A percentile compares a stretch with the other conserved stretches of the same genome.
phyloP scores from a whole-genome alignment of 2,113 vertebrate species.

The Saccopteryx bilineata region DNA sequence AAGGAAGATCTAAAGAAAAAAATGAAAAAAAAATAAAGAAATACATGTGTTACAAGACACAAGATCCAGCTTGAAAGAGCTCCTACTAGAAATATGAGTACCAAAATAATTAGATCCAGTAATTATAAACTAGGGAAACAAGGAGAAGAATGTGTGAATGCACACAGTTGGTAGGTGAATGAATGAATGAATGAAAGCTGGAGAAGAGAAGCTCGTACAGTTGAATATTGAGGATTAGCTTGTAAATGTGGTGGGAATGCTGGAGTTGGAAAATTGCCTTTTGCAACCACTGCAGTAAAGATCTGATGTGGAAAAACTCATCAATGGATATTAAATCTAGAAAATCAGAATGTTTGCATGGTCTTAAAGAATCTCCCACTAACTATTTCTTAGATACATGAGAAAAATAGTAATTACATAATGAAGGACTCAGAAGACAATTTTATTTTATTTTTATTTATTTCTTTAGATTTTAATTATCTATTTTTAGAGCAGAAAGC shows the following conservation, averaged over 20 bases:
- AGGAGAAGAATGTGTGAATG: not conserved
- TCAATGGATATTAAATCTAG: not conserved
- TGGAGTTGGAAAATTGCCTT: not conserved
- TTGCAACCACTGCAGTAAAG: not conserved
- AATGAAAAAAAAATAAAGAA: constrained; percentile 5
- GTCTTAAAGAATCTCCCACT: not conserved
- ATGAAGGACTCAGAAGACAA: not conserved
- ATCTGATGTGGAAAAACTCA: not conserved
- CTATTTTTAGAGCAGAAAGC: too few relatives aligned
- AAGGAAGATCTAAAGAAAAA: not conserved
- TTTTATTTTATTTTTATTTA: not conserved
- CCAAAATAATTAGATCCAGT: not conserved
- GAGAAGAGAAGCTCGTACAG: not conserved
- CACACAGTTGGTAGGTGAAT: not conserved
- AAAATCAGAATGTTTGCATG: not conserved
- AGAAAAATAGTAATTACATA: not conserved
- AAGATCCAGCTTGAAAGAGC: not conserved
- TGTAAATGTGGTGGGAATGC: not conserved
- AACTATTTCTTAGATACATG: not conserved
- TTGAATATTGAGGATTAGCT: not conserved
- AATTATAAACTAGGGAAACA: not conserved
- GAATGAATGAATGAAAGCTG: not conserved
- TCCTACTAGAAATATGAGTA: not conserved
- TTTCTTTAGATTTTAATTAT: too few relatives aligned
- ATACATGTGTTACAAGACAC: not conserved